Conservation (phyloP, 2,113 vertebrate genomes). For the Rhabdomys dilectus region DNA sequence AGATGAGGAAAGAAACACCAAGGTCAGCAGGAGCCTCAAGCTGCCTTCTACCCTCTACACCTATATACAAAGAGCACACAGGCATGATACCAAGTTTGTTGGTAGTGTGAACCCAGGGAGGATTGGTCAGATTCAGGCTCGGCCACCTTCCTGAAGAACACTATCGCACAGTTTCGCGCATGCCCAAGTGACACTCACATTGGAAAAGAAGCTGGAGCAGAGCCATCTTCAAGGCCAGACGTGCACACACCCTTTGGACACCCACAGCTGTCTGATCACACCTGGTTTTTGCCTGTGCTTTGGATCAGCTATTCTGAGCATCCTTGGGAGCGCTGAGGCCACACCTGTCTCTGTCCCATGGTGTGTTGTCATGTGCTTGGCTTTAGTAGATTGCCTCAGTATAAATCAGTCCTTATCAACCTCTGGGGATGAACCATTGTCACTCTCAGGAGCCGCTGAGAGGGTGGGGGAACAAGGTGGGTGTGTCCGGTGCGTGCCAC, state of each 20-base stretch:
- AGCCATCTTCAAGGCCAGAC: too few relatives aligned
- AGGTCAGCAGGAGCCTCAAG: neutral
- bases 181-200: neutral
- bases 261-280: neutral
- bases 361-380: neutral
- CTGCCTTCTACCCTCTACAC: neutral
- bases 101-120: neutral
- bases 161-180: neutral
- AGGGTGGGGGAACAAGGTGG: neutral
- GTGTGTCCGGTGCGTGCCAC: fast-evolving
- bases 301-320: neutral
- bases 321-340: neutral
- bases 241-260: neutral
- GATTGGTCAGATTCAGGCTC: too few relatives aligned
- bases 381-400: neutral
- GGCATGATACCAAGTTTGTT: neutral
- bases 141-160: neutral
- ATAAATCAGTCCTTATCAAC: neutral
- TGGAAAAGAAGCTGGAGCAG: neutral
- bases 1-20: neutral
- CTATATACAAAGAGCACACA: neutral
- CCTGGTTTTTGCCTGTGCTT: neutral
- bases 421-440: neutral
- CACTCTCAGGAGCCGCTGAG: neutral
- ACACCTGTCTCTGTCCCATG: neutral